Evolutionary conservation across 2,113 vertebrate genomes (phyloP), one percentile per base, ranked within the genome.

Genomic region (Archilochus colubris): DNA sequence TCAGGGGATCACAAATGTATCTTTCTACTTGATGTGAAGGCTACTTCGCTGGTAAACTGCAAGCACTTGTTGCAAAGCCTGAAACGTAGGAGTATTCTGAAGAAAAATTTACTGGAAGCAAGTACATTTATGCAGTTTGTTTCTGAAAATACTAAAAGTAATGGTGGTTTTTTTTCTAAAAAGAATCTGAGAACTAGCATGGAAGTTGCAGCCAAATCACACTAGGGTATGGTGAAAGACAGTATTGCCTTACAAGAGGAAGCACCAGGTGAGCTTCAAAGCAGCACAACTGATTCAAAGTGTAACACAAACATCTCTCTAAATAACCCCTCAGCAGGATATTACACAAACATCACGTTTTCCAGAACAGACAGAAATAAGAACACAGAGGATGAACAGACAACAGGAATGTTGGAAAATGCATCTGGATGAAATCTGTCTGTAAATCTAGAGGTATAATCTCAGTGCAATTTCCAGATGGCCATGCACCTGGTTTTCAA

Each of bases 371-470:
- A 54, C 5, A 43, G 40, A 62, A 76, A 50, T 40, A 28, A 40
- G 3, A 76, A 68, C 12, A n/a, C 4, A 33, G 74, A 78, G 19
- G 48, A 76, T 27, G 20, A 94, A 18, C 36, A 79, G 62, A 86
- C 36, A 82, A 46, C n/a, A 84, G 75, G 53, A 88, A 86, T 16
- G 4, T 28, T 57, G 57, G 78, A 54, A 93, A 72, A 82, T n/a
- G 38, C n/a, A 50, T 54, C 22, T 18, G 18, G 57, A 54, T 54
- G 30, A 82, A 87, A 82, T 69, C 20, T 78, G 51, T 58, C 74
- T 55, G 23, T 67, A 94, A 87, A 82, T 92, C 89, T 86, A 92
- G 58, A 82, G 44, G 33, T 88, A 67, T 33, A 77, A 87, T 61
- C 51, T 62, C 46, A 58, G 44, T 59, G 48, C 0, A 0, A 72